Evolutionary conservation across 1,140 invertebrate genomes (phyloP).

Genomic region (Heterodera schachtii): DNA sequence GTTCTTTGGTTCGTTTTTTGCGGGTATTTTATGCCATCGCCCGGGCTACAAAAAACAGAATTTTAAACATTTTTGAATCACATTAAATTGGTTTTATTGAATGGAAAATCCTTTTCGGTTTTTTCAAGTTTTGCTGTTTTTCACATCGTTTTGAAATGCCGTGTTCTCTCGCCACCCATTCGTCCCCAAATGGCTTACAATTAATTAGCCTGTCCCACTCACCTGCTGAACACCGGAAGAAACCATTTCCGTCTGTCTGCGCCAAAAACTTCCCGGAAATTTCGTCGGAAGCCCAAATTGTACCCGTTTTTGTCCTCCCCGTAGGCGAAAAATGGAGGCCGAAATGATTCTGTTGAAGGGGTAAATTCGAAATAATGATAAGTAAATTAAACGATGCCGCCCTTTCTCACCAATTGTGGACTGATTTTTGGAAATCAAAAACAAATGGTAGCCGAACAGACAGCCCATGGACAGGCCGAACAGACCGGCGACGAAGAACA

Average conservation of each 20-base stretch:
- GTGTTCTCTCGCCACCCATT: too few species aligned
- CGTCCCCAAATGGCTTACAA: too few species aligned
- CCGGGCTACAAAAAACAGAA: conserved; percentile 18
- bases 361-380: background rate
- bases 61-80: too few species aligned
- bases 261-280: conserved; percentile 50
- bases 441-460: conserved; percentile 51
- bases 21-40: conserved; percentile 43
- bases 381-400: background rate
- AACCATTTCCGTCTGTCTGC: conserved; percentile 36
- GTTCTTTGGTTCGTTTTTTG: conserved; percentile 22
- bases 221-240: conserved; percentile 45
- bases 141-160: too few species aligned
- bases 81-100: conserved; percentile 27
- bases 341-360: conserved; percentile 47
- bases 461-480: conserved; percentile 48
- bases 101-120: too few species aligned
- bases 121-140: too few species aligned
- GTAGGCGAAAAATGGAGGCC: conserved; percentile 47
- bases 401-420: conserved; percentile 41
- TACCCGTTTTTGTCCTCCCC: conserved; percentile 47
- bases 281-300: conserved; percentile 38
- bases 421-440: conserved; percentile 41
- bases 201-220: conserved; percentile 10
- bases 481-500: conserved; percentile 50